Evolutionary conservation across 2,113 vertebrate species (phyloP).

Genomic region (Triplophysa siluroides): DNA sequence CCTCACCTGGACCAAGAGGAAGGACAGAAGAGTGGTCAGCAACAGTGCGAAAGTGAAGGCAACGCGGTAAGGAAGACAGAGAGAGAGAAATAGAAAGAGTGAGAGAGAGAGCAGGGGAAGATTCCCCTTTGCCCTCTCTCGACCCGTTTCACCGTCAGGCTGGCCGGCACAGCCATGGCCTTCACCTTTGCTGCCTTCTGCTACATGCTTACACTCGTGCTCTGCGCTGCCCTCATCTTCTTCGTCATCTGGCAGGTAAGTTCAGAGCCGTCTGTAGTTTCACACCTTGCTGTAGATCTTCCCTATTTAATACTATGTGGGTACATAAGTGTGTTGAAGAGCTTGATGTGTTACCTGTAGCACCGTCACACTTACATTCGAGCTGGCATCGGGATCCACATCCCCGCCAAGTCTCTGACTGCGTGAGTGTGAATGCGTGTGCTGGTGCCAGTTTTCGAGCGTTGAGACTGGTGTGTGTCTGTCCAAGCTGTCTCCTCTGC

Average conservation of each 20-base stretch:
- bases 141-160: slow-evolving; percentile 59
- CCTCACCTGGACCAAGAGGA: slow-evolving; percentile 2
- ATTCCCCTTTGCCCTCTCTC: slow-evolving; percentile 60
- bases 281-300: neutral
- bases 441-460: slow-evolving; percentile 11
- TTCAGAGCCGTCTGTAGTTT: slow-evolving; percentile 46
- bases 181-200: slow-evolving; percentile 98
- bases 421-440: slow-evolving; percentile 34
- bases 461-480: slow-evolving; percentile 27
- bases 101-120: slow-evolving; percentile 52
- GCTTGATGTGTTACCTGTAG: slow-evolving; percentile 10
- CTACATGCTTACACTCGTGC: slow-evolving; percentile 96
- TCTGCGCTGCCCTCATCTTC: slow-evolving; percentile 95
- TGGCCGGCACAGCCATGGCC: slow-evolving; percentile 82
- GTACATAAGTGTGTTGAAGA: slow-evolving; percentile 5
- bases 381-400: neutral
- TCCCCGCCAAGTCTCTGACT: slow-evolving; percentile 22
- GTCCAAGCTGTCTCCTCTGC: slow-evolving; percentile 28
- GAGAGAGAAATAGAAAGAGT: neutral
- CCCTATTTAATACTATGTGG: neutral
- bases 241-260: slow-evolving; percentile 98
- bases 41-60: neutral
- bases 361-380: slow-evolving; percentile 15
- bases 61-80: neutral
- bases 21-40: slow-evolving; percentile 4